These are phyloP conservation scores for Pangasius mekongensis DNA, from an alignment of 2,797 vertebrate genomes.

Conservation along the genomic window DNA sequence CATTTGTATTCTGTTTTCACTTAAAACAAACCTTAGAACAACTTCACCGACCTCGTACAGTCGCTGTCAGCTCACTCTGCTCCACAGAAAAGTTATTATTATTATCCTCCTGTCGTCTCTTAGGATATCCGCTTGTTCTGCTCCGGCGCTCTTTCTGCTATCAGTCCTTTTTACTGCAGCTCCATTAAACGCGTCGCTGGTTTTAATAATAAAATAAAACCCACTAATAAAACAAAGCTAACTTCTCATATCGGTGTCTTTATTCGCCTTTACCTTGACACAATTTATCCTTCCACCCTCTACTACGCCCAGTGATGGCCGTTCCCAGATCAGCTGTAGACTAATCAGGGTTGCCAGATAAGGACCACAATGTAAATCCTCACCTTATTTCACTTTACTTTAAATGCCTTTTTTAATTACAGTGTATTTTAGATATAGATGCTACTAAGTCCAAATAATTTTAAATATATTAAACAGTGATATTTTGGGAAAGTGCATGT, in stretches of 20 bases:
- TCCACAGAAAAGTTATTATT: conserved; percentile 21
- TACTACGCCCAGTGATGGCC: conserved; percentile 13
- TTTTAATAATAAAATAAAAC: background rate
- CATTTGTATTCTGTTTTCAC: too few relatives aligned
- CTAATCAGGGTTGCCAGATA: conserved; percentile 12
- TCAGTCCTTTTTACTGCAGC: conserved; percentile 9
- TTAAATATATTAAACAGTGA: background rate
- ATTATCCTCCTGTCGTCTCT: background rate
- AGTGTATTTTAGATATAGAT: rapidly evolving
- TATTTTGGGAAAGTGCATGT: too few relatives aligned
- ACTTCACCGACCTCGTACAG: conserved; percentile 35
- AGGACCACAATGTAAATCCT: rapidly evolving
- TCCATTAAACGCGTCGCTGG: background rate
- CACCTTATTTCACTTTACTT: too few relatives aligned
- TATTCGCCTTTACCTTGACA: background rate
- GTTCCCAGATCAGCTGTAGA: conserved; percentile 44
- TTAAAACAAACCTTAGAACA: background rate
- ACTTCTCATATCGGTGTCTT: background rate
- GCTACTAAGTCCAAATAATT: too few relatives aligned
- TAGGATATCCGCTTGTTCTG: conserved; percentile 5
- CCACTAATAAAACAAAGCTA: background rate
- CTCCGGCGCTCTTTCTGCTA: background rate
- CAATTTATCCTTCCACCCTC: background rate
- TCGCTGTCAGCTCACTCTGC: background rate
- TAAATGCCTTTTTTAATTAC: background rate